A percentile compares a stretch with the other conserved stretches of the same genome.
These are phyloP conservation scores for Zygothrica quintamaculata DNA, from an alignment of 2,888 invertebrate species.

Conservation along the genomic window DNA sequence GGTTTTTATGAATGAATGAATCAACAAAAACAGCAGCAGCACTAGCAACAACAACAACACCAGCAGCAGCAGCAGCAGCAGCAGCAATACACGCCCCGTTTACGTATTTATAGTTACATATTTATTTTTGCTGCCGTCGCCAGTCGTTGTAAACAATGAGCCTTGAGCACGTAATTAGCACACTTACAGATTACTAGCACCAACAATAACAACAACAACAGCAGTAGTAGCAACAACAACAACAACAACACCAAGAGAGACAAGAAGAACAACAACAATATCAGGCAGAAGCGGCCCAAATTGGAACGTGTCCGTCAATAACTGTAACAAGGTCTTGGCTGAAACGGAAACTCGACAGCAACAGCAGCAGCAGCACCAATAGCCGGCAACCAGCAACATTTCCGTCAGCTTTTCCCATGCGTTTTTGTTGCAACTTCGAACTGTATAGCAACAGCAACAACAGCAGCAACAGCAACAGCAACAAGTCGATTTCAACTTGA, in stretches of 20 bases:
- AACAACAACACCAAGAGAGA: background rate
- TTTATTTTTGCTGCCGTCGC: conserved; percentile 62
- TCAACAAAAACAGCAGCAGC: conserved; percentile 34
- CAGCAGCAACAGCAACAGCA: conserved; percentile 8
- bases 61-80: conserved; percentile 24
- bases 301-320: conserved; percentile 76
- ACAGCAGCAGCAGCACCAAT: conserved; percentile 18
- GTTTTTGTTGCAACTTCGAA: conserved; percentile 3
- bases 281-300: conserved; percentile 34
- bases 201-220: conserved; percentile 18
- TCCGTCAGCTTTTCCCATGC: conserved; percentile 47
- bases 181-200: conserved; percentile 63
- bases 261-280: conserved; percentile 26
- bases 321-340: conserved; percentile 74
- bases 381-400: conserved; percentile 44
- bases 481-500: background rate
- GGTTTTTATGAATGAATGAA: conserved; percentile 74
- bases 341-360: conserved; percentile 55
- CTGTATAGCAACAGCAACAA: conserved; percentile 11
- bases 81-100: conserved; percentile 46
- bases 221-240: conserved; percentile 3
- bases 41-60: conserved; percentile 25
- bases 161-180: conserved; percentile 78
- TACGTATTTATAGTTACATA: conserved; percentile 64
- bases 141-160: conserved; percentile 72